Conservation (phyloP, 2,888 invertebrate species). For the Andrena praecox region DNA sequence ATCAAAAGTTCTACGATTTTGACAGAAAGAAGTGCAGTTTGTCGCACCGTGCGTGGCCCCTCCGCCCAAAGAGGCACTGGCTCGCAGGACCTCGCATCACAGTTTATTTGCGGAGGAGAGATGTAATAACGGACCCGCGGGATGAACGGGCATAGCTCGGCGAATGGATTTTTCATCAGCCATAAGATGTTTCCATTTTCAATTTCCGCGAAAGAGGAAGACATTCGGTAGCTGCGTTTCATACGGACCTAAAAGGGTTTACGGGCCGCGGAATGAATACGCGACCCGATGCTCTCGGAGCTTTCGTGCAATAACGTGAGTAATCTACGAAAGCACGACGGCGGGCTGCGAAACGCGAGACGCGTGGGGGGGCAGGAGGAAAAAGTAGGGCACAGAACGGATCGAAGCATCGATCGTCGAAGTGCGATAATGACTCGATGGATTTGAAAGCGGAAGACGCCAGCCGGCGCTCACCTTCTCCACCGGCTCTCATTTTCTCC, state of each 20-base stretch:
- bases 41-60: no score
- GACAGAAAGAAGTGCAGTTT: no score
- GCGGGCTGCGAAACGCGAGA: conserved; percentile 1
- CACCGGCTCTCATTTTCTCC: conserved; percentile 67
- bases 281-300: conserved; percentile 48
- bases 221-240: conserved; percentile 18
- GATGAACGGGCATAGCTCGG: neutral
- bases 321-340: conserved; percentile 62
- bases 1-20: no score
- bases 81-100: neutral
- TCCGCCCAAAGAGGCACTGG: no score
- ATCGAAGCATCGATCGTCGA: conserved; percentile 68
- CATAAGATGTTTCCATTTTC: conserved; percentile 51
- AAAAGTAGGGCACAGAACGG: conserved; percentile 66
- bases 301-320: conserved; percentile 66
- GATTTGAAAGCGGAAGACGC: conserved; percentile 72
- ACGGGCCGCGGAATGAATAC: conserved; percentile 35
- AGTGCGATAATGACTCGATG: conserved; percentile 72
- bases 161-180: conserved; percentile 46
- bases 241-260: conserved; percentile 51
- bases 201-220: conserved; percentile 44
- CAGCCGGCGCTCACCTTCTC: conserved; percentile 60
- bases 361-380: neutral
- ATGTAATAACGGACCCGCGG: conserved; percentile 16
- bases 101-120: conserved; percentile 15